Evolutionary conservation across 53 echinoderm and acorn worm genomes (phyloP).

Genomic region (Arbacia lixula): DNA sequence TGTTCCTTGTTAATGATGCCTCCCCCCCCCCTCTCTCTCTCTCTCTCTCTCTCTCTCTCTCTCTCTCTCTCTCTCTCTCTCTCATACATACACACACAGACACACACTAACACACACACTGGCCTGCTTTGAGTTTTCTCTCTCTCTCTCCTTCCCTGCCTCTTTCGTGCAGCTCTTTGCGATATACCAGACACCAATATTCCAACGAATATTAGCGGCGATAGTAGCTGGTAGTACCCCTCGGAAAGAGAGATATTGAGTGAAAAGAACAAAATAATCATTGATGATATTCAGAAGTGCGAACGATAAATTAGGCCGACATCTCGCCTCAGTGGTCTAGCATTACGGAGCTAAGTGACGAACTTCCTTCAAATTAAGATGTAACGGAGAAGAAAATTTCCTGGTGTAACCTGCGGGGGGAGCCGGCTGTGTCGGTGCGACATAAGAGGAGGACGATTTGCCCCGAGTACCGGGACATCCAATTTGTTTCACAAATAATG

Average conservation of each 20-base stretch:
- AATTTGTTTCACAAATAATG: slow-evolving; percentile 56
- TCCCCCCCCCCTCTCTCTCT: background rate
- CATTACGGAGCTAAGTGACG: slow-evolving; percentile 56
- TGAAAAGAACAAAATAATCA: too few species aligned
- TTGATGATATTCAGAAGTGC: background rate
- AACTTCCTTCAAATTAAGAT: slow-evolving; percentile 55
- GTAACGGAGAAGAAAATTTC: slow-evolving; percentile 49
- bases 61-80: background rate
- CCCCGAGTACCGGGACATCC: slow-evolving; percentile 56
- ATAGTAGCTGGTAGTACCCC: too few species aligned
- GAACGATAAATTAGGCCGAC: slow-evolving; percentile 36
- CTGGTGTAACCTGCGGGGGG: slow-evolving; percentile 31
- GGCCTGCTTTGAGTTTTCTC: too few species aligned
- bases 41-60: background rate
- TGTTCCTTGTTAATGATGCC: slow-evolving; percentile 5
- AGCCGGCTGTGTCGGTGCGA: slow-evolving; percentile 9
- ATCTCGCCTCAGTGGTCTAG: slow-evolving; percentile 43
- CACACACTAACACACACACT: too few species aligned
- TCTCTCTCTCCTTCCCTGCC: too few species aligned
- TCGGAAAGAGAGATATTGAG: too few species aligned
- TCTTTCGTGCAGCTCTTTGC: too few species aligned
- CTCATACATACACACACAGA: too few species aligned
- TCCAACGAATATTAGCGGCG: too few species aligned
- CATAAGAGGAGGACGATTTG: slow-evolving; percentile 46
- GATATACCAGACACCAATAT: too few species aligned